These are phyloP conservation scores for Nothoprocta pentlandii DNA, from an alignment of 2,113 vertebrate species.

Conservation along the genomic window DNA sequence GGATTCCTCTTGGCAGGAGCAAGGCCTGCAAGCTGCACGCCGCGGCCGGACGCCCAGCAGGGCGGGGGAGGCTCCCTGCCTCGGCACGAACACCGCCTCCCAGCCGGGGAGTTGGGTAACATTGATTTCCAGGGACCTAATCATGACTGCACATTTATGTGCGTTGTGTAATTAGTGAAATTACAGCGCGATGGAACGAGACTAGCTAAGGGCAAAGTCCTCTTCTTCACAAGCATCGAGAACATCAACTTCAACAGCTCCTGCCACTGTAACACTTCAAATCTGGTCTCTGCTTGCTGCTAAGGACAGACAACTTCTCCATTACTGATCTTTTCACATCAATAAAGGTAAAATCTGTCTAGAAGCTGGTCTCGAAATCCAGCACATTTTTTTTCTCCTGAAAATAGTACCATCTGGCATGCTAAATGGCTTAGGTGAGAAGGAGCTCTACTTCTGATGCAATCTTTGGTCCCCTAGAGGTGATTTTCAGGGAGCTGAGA, in stretches of 20 bases:
- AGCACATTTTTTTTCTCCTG: too few relatives aligned
- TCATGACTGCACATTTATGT: background rate
- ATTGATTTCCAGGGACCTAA: background rate
- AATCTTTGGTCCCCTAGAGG: background rate
- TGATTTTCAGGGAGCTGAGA: background rate
- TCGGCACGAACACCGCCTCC: background rate
- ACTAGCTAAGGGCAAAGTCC: background rate
- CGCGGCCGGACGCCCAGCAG: background rate
- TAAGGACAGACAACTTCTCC: background rate
- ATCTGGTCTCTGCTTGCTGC: background rate
- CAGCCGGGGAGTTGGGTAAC: accelerated
- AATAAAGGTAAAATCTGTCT: background rate
- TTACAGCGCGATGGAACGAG: background rate
- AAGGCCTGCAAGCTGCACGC: background rate
- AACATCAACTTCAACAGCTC: background rate
- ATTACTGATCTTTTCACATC: background rate
- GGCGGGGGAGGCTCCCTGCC: background rate
- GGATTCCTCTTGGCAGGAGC: background rate
- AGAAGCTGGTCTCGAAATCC: background rate
- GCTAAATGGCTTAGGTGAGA: background rate
- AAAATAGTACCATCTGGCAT: background rate
- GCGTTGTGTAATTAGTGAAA: background rate
- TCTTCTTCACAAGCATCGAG: background rate
- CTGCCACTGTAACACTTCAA: background rate
- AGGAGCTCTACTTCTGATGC: background rate